These are phyloP conservation scores for Rhodophaea formosa DNA, from an alignment of 2,888 invertebrate genomes.

Conservation along the genomic window DNA sequence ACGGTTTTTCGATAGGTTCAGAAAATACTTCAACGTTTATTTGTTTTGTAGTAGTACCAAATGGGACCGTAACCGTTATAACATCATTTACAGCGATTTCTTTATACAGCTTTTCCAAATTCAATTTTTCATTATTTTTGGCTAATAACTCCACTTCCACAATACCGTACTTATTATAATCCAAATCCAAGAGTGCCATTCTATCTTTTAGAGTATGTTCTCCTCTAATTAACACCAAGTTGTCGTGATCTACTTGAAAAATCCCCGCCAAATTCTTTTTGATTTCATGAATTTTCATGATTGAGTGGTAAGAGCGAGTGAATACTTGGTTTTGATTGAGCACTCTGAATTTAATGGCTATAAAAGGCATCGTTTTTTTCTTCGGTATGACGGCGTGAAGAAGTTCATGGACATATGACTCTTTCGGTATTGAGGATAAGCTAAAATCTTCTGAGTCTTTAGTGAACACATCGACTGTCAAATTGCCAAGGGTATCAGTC, in stretches of 20 bases:
- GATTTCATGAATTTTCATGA: conserved; percentile 79
- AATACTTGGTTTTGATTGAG: conserved; percentile 67
- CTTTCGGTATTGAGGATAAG: conserved; percentile 65
- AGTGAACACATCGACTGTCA: conserved; percentile 69
- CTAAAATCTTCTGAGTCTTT: conserved; percentile 65
- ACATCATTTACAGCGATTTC: conserved; percentile 69
- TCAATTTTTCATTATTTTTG: conserved; percentile 61
- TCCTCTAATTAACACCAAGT: conserved; percentile 72
- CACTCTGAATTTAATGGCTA: conserved; percentile 70
- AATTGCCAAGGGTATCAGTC: conserved; percentile 61
- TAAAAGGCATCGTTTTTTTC: conserved; percentile 66
- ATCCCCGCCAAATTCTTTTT: conserved; percentile 82
- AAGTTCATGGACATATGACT: conserved; percentile 67
- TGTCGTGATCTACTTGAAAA: conserved; percentile 76
- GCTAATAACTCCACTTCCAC: conserved; percentile 68
- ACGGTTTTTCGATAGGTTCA: conserved; percentile 85
- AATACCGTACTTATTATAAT: conserved; percentile 75
- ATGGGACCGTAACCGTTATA: conserved; percentile 66
- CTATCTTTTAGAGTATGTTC: conserved; percentile 65
- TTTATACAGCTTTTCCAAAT: conserved; percentile 68
- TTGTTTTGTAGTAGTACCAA: conserved; percentile 59
- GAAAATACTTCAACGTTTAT: conserved; percentile 75
- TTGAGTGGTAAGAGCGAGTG: conserved; percentile 77
- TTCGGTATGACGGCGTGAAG: conserved; percentile 62
- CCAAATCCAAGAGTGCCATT: conserved; percentile 66